Conservation (phyloP, 2,888 invertebrate genomes). For the Cheilosia pagana region DNA sequence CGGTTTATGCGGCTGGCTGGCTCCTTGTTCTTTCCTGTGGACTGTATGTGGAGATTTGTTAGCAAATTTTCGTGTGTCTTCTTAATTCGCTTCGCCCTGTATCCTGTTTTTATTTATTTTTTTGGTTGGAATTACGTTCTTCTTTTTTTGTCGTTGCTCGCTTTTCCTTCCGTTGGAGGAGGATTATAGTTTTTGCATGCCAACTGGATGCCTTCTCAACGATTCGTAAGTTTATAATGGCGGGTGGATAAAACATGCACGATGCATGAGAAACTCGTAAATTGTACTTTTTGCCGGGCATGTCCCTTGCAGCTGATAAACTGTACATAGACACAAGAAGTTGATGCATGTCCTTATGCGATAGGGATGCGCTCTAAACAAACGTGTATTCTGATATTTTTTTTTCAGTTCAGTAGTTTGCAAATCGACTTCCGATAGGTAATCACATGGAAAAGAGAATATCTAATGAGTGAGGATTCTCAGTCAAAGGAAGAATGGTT, state of each 20-base stretch:
- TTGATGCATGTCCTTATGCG: slow-evolving; percentile 59
- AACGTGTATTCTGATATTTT: slow-evolving; percentile 7
- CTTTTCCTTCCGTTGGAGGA: slow-evolving; percentile 13
- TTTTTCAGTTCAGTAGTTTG: not conserved
- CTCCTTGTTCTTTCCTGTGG: slow-evolving; percentile 41
- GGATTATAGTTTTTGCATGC: slow-evolving; percentile 55
- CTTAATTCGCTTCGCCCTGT: slow-evolving; percentile 16
- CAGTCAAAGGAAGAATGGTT: not conserved
- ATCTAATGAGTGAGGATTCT: slow-evolving; percentile 46
- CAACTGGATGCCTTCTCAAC: slow-evolving; percentile 1
- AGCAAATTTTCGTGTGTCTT: slow-evolving; percentile 60
- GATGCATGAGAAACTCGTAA: slow-evolving; percentile 2
- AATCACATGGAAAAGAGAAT: slow-evolving; percentile 59
- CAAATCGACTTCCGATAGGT: slow-evolving; percentile 51
- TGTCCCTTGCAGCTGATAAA: slow-evolving; percentile 55
- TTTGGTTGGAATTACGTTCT: not conserved
- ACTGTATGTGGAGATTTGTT: slow-evolving; percentile 48
- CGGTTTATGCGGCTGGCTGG: slow-evolving; percentile 63
- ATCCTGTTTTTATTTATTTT: slow-evolving; percentile 1
- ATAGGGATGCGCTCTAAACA: slow-evolving; percentile 44
- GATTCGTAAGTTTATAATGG: slow-evolving; percentile 54
- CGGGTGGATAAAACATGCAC: slow-evolving; percentile 38
- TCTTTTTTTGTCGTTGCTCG: slow-evolving; percentile 10
- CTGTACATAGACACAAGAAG: slow-evolving; percentile 53
- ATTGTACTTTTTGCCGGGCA: slow-evolving; percentile 14